A percentile compares a stretch with the other conserved stretches of the same genome.
Evolutionary conservation across 2,113 vertebrate genomes (phyloP).

Genomic region (Phycodurus eques): DNA sequence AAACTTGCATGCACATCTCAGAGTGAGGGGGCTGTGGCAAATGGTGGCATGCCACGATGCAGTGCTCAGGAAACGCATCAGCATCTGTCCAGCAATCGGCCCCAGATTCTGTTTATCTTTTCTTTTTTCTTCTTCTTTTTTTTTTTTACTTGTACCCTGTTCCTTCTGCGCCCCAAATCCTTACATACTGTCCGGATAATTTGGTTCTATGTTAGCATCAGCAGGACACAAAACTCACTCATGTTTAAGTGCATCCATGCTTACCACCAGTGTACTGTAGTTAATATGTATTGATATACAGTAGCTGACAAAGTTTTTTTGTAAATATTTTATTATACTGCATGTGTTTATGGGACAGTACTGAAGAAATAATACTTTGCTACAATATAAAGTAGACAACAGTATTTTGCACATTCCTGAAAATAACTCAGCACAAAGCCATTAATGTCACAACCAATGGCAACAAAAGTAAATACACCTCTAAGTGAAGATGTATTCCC

Average conservation of each 20-base stretch:
- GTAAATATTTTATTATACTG: background rate
- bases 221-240: background rate
- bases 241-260: background rate
- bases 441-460: background rate
- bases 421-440: background rate
- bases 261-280: background rate
- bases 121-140: too few relatives aligned
- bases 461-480: background rate
- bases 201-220: background rate
- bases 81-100: background rate
- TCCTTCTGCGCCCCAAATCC: too few relatives aligned
- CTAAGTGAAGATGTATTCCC: background rate
- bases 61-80: background rate
- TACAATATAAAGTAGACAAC: background rate
- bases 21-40: background rate
- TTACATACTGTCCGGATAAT: background rate
- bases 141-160: too few relatives aligned
- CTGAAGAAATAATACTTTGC: background rate
- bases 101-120: too few relatives aligned
- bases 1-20: background rate
- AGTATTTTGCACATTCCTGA: background rate
- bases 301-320: background rate
- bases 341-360: background rate
- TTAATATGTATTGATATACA: background rate
- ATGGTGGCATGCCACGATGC: background rate